Base-by-base conservation (phyloP, 2,888 invertebrate species). In the Xylocampa areola region DNA sequence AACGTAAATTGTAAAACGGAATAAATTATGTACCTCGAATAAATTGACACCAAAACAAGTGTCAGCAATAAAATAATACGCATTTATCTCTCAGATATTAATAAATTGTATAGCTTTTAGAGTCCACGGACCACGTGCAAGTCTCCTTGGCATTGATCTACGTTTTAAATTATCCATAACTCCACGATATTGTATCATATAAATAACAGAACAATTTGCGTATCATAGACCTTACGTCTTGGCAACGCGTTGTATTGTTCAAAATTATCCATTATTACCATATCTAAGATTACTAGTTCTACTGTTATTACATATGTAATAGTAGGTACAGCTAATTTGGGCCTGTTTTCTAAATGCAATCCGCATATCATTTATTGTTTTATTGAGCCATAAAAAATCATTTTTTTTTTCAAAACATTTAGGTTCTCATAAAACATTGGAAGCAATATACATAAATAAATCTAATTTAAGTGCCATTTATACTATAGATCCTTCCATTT, bases 401-500 rank as follows among this genome's bases (percentile, higher is more conserved):
- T n/a, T n/a, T n/a, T n/a, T n/a, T n/a, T n/a, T n/a, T n/a, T n/a
- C n/a, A n/a, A n/a, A n/a, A n/a, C n/a, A n/a, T n/a, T n/a, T n/a
- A n/a, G n/a, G n/a, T 21, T 2, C 21, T 21, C 21, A 21, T 21
- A 2, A 23, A 6, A 23, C 23, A 23, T 23, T 2, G 6, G 25
- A 6, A 8, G 23, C 29, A 19, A 54, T 64, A 72, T 61, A 66
- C 61, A 63, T 70, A 76, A 77, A 82, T 84, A 84, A 82, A 84
- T 85, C 76, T 68, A 52, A 40, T 30, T 72, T 78, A 77, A 85
- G 80, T 79, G 76, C 78, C 76, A 80, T 78, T 80, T 65, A 76
- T 70, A n/a, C n/a, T n/a, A 69, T 75, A 77, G 76, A 79, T 74
- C 69, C 79, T 53, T 72, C 77, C 68, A 80, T 86, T 87, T 81